A percentile compares a stretch with the other conserved stretches of the same genome.
Conservation (phyloP, 2,113 vertebrate genomes). For the Pachycephala philippinensis region DNA sequence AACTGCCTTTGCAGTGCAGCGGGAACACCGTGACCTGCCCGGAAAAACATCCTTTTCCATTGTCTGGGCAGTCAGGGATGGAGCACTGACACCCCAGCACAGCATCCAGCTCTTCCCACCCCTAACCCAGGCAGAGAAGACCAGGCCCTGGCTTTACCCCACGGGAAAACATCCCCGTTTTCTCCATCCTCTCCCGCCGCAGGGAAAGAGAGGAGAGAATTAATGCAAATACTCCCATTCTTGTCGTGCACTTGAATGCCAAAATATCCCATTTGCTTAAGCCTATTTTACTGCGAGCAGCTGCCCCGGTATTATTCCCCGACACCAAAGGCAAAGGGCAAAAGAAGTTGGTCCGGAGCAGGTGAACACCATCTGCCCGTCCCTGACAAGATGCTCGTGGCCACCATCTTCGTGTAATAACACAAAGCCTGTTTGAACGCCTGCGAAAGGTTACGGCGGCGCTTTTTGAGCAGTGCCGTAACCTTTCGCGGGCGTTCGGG, state of each 20-base stretch:
- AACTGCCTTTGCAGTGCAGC: neutral
- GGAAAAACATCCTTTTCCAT: neutral
- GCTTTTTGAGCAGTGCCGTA: neutral
- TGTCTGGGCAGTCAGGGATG: neutral
- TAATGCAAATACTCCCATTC: slow-evolving; percentile 64
- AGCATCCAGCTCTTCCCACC: neutral
- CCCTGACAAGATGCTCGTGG: slow-evolving; percentile 65
- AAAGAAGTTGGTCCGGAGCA: slow-evolving; percentile 74
- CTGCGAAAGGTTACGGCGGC: neutral
- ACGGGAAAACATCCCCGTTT: neutral
- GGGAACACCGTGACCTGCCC: accelerated
- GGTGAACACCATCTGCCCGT: slow-evolving; percentile 80
- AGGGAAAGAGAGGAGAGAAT: slow-evolving; percentile 3
- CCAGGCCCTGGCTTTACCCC: neutral
- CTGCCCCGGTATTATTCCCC: slow-evolving; percentile 75
- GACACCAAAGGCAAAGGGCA: slow-evolving; percentile 68
- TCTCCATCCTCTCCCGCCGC: neutral
- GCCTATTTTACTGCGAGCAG: slow-evolving; percentile 76
- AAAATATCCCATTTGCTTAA: slow-evolving; percentile 67
- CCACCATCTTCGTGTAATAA: slow-evolving; percentile 48
- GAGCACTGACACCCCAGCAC: neutral
- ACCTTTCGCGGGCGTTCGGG: slow-evolving; percentile 34
- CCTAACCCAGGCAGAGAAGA: neutral
- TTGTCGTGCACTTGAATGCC: slow-evolving; percentile 70
- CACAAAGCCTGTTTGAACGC: neutral